Evolutionary conservation across 2,113 vertebrate species (phyloP).

Genomic region (Psettodes erumei): DNA sequence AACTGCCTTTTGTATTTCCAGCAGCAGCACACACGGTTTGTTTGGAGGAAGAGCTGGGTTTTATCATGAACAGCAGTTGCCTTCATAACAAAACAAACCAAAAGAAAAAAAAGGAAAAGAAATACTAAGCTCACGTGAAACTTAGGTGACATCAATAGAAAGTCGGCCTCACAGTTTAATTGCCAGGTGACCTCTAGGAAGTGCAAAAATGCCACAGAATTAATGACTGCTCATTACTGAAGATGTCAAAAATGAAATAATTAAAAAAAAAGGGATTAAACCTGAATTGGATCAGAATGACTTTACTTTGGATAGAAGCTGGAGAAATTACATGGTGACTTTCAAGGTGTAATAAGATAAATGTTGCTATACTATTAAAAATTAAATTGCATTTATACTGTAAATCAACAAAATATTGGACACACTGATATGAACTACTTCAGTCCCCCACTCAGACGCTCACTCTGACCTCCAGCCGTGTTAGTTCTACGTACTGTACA

Average conservation of each 20-base stretch:
- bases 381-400: background rate
- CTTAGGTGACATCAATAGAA: background rate
- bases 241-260: conserved; percentile 51
- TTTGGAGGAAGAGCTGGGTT: conserved; percentile 15
- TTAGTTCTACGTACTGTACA: background rate
- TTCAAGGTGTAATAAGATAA: background rate
- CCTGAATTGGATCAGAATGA: conserved; percentile 16
- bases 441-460: background rate
- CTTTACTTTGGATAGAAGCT: conserved; percentile 34
- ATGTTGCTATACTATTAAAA: background rate
- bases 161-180: conserved; percentile 36
- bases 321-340: conserved; percentile 21
- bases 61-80: background rate
- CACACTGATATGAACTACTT: conserved; percentile 7
- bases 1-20: conserved; percentile 5
- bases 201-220: conserved; percentile 34
- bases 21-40: background rate
- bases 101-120: too few species aligned
- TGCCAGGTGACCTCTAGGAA: conserved; percentile 51
- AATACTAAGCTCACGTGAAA: conserved; percentile 5
- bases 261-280: conserved; percentile 35
- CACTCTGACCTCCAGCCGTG: background rate
- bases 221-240: conserved; percentile 43
- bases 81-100: conserved; percentile 6
- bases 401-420: background rate